Percentiles rank a stretch among this genome's conserved stretches.
Evolutionary conservation across 1,140 invertebrate species (phyloP).

Genomic region (Drosophila jambulina): DNA sequence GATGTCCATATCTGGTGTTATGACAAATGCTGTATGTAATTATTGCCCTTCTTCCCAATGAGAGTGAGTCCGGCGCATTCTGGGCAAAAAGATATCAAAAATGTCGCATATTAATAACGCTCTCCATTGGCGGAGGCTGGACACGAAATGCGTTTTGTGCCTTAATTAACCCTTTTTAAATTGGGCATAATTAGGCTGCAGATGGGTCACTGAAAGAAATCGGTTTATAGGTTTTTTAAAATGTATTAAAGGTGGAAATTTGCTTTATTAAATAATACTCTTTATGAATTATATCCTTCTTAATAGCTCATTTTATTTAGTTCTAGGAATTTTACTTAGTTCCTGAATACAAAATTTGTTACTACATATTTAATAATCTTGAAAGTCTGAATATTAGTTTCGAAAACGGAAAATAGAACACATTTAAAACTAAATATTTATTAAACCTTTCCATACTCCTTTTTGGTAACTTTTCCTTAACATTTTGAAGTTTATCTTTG

Average conservation of each 20-base stretch:
- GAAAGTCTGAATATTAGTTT: not conserved
- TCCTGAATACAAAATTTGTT: not conserved
- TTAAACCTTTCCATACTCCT: not conserved
- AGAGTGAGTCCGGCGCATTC: conserved; percentile 46
- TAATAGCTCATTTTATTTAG: not conserved
- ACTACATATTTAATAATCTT: not conserved
- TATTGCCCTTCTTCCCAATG: conserved; percentile 65
- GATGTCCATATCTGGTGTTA: conserved; percentile 84
- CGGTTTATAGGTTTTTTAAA: not conserved
- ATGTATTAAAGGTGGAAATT: not conserved
- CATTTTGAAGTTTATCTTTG: too few species aligned
- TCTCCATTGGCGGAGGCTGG: conserved; percentile 45
- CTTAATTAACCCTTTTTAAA: conserved; percentile 85
- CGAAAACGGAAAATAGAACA: not conserved
- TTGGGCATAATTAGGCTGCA: conserved; percentile 80
- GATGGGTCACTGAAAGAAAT: conserved; percentile 53
- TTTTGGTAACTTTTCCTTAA: not conserved
- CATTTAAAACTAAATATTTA: not conserved
- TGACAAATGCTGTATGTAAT: conserved; percentile 85
- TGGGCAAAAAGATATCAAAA: conserved; percentile 77
- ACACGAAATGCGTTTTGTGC: conserved; percentile 70
- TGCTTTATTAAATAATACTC: not conserved
- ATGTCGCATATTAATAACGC: conserved; percentile 84
- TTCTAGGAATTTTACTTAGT: not conserved
- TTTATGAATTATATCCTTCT: not conserved